Conservation (phyloP, 2,888 invertebrate genomes). For the Capitulum mitella region DNA sequence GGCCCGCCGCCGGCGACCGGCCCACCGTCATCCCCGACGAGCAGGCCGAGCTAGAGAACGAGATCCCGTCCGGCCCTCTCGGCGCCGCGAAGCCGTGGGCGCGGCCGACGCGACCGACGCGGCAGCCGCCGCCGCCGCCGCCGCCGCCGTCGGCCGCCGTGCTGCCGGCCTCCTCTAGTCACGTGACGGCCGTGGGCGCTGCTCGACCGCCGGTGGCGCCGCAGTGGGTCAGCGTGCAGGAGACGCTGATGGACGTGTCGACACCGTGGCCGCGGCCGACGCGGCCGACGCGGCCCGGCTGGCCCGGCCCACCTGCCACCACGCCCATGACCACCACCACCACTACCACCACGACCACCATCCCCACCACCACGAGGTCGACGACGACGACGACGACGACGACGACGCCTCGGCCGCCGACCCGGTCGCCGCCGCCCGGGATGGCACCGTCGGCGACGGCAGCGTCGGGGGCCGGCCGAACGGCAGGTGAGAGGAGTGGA, state of each 20-base stretch:
- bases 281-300: background rate
- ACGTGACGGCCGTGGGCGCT: background rate
- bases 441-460: background rate
- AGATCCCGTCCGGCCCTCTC: background rate
- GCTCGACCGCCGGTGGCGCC: background rate
- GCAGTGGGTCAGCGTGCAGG: constrained; percentile 1
- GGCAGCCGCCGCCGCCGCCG: background rate
- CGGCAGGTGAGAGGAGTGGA: background rate
- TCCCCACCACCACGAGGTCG: background rate
- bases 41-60: background rate
- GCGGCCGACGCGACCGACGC: background rate
- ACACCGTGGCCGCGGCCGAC: constrained; percentile 19
- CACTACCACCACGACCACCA: background rate
- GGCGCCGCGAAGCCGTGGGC: background rate
- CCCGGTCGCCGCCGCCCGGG: background rate
- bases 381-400: background rate
- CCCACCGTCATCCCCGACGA: background rate
- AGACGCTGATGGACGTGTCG: background rate
- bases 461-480: background rate
- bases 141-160: background rate
- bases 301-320: background rate
- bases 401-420: background rate
- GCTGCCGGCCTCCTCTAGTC: background rate
- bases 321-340: background rate
- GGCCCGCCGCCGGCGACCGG: background rate